Conservation (phyloP, 2,888 invertebrate genomes). For the Emmelina monodactyla region DNA sequence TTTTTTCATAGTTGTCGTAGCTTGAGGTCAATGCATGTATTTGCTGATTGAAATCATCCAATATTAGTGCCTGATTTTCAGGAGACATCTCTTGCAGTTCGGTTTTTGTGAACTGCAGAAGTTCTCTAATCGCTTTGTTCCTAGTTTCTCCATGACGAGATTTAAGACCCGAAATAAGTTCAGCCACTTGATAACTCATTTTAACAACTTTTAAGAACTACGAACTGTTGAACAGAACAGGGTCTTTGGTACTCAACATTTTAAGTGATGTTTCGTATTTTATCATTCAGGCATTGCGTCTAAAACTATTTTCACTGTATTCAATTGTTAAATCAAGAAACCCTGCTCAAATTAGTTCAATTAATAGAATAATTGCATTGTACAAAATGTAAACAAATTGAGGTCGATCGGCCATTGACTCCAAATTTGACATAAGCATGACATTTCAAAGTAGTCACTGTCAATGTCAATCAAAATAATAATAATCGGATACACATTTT, state of each 20-base stretch:
- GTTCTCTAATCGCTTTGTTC: slow-evolving; percentile 84
- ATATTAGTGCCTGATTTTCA: slow-evolving; percentile 84
- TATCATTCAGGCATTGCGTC: too few relatives aligned
- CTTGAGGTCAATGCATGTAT: slow-evolving; percentile 95
- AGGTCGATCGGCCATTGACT: slow-evolving; percentile 37
- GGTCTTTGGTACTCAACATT: too few relatives aligned
- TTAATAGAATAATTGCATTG: too few relatives aligned
- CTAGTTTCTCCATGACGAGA: slow-evolving; percentile 86
- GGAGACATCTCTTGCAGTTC: slow-evolving; percentile 87
- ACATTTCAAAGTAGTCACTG: too few relatives aligned
- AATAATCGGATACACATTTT: too few relatives aligned
- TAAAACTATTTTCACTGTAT: too few relatives aligned
- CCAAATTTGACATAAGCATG: too few relatives aligned
- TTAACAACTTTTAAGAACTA: too few relatives aligned
- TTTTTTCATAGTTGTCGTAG: slow-evolving; percentile 90
- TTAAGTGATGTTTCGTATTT: too few relatives aligned
- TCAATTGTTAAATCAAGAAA: too few relatives aligned
- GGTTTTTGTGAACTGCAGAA: slow-evolving; percentile 88
- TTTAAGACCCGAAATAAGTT: slow-evolving; percentile 85
- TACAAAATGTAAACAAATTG: slow-evolving; percentile 37
- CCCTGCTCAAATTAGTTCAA: too few relatives aligned
- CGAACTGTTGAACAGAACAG: too few relatives aligned
- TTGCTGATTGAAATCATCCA: slow-evolving; percentile 94
- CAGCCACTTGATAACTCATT: slow-evolving; percentile 68
- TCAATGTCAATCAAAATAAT: not conserved